phyloP scores from a whole-genome alignment of 2,888 invertebrate species.

The Piscicola geometra region DNA sequence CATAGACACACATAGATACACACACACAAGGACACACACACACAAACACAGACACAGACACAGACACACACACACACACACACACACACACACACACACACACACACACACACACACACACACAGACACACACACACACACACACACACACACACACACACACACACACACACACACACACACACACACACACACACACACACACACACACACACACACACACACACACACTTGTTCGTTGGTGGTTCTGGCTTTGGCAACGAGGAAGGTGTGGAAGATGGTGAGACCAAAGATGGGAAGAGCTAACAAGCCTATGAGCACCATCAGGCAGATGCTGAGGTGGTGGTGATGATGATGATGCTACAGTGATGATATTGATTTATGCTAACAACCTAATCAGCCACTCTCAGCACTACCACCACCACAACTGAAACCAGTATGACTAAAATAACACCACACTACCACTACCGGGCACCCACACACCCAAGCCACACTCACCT shows the following conservation, averaged over 20 bases:
- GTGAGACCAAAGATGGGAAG: constrained; percentile 96
- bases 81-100: constrained; percentile 28
- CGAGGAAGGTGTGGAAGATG: constrained; percentile 93
- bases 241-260: constrained; percentile 91
- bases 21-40: not conserved
- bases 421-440: too few relatives aligned
- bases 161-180: constrained; percentile 31
- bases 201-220: constrained; percentile 17
- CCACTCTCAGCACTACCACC: too few relatives aligned
- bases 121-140: constrained; percentile 24
- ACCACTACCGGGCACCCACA: too few relatives aligned
- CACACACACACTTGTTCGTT: constrained; percentile 78
- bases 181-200: constrained; percentile 21
- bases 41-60: not conserved
- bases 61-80: constrained; percentile 29
- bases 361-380: not conserved
- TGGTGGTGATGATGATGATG: not conserved
- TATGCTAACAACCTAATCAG: too few relatives aligned
- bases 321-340: constrained; percentile 49
- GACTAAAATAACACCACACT: too few relatives aligned
- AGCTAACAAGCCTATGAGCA: constrained; percentile 65
- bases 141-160: constrained; percentile 31
- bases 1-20: too few relatives aligned
- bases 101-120: constrained; percentile 13
- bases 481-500: too few relatives aligned